phyloP scores from a whole-genome alignment of 1,140 invertebrate genomes.

The Cyrtorhinus lividipennis region DNA sequence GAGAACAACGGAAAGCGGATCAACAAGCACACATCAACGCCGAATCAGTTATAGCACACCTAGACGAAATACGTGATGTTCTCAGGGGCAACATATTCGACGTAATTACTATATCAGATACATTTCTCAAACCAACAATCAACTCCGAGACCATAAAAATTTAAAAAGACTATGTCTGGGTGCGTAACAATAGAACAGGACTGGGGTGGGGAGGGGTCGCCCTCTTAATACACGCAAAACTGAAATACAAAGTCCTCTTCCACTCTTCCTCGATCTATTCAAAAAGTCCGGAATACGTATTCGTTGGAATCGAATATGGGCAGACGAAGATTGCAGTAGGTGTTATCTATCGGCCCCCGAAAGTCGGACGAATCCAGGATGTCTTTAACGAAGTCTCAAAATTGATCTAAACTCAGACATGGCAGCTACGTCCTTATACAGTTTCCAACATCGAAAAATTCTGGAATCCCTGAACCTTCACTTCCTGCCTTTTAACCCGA shows the following conservation, averaged over 20 bases:
- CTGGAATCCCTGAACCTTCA: background rate
- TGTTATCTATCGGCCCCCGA: background rate
- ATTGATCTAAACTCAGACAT: background rate
- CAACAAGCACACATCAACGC: no score
- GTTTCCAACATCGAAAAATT: background rate
- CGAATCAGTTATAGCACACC: background rate
- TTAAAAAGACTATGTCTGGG: background rate
- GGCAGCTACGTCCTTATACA: background rate
- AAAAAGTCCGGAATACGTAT: background rate
- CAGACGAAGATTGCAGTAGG: background rate
- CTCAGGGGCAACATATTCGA: background rate
- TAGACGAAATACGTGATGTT: background rate
- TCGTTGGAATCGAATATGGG: no score
- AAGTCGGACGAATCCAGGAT: background rate
- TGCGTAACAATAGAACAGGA: no score
- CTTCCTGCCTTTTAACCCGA: background rate
- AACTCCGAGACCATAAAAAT: background rate
- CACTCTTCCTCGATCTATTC: background rate
- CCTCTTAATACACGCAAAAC: background rate
- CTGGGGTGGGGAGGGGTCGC: background rate
- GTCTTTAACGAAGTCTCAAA: background rate
- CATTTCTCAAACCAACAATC: background rate
- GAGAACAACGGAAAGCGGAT: background rate
- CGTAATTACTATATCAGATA: background rate
- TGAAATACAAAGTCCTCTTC: background rate